phyloP scores from a whole-genome alignment of 2,888 invertebrate genomes.

The Calameuta idolon region DNA sequence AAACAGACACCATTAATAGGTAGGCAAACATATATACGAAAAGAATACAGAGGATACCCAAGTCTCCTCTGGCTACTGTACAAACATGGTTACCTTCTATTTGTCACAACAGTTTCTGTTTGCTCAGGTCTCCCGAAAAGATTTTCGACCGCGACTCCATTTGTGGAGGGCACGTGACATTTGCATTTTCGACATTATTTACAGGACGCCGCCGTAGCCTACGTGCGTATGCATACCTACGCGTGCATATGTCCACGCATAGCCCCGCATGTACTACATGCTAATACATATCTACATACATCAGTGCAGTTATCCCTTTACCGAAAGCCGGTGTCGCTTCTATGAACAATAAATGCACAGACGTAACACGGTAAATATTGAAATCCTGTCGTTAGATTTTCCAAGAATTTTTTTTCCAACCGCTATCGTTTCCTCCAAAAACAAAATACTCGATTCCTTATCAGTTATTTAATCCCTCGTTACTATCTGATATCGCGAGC shows the following conservation, averaged over 20 bases:
- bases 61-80: not conserved
- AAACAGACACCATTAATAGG: not conserved
- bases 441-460: not conserved
- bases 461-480: not conserved
- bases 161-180: not conserved
- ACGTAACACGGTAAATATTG: not conserved
- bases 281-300: not conserved
- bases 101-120: not conserved
- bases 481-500: not conserved
- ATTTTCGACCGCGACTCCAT: slow-evolving; percentile 4
- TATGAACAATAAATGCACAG: not conserved
- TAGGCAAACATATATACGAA: not conserved
- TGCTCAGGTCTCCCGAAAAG: slow-evolving; percentile 3
- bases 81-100: not conserved
- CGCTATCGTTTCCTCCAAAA: not conserved
- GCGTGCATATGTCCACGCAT: not conserved
- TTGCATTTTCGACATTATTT: not conserved
- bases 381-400: not conserved
- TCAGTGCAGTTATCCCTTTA: not conserved
- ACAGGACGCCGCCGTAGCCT: not conserved
- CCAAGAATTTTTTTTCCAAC: not conserved
- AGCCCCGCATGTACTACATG: not conserved
- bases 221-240: not conserved
- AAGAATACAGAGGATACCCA: not conserved
- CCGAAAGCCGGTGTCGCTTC: not conserved